These are phyloP conservation scores for Nibea albiflora DNA, from an alignment of 2,113 vertebrate species.

Conservation along the genomic window DNA sequence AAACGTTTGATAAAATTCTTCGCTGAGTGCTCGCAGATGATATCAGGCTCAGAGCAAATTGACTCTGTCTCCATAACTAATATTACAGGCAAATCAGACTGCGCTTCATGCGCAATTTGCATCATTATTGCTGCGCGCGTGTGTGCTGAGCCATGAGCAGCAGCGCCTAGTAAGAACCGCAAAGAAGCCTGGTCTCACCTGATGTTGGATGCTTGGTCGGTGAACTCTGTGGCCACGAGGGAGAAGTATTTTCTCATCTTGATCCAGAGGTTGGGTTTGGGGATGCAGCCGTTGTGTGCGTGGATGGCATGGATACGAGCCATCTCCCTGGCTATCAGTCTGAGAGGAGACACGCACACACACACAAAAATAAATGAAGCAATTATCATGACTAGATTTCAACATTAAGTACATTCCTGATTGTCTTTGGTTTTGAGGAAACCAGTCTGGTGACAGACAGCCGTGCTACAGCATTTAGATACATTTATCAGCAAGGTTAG, in stretches of 20 bases:
- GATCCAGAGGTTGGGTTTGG: constrained; percentile 94
- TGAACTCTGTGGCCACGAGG: constrained; percentile 93
- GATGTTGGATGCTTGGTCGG: constrained; percentile 83
- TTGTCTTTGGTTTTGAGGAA: neutral
- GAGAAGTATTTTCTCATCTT: constrained; percentile 93
- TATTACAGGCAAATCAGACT: constrained; percentile 27
- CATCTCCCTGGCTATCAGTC: constrained; percentile 95
- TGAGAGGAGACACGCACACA: constrained; percentile 60
- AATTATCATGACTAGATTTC: neutral
- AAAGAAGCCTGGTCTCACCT: constrained; percentile 82
- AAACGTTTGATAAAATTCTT: neutral
- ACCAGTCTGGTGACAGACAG: neutral
- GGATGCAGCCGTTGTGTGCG: constrained; percentile 93
- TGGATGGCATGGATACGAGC: constrained; percentile 96
- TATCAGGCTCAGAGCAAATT: neutral
- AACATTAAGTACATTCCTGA: neutral
- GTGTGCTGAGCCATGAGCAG: neutral
- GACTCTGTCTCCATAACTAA: neutral
- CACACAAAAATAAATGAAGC: neutral
- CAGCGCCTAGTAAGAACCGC: too few species aligned
- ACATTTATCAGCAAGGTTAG: neutral
- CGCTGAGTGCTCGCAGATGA: neutral
- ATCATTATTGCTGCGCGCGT: neutral
- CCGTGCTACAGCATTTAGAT: neutral
- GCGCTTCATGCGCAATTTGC: neutral